Evolutionary conservation across 2,888 invertebrate genomes (phyloP).

Genomic region (Marasmarcha lunaedactyla): DNA sequence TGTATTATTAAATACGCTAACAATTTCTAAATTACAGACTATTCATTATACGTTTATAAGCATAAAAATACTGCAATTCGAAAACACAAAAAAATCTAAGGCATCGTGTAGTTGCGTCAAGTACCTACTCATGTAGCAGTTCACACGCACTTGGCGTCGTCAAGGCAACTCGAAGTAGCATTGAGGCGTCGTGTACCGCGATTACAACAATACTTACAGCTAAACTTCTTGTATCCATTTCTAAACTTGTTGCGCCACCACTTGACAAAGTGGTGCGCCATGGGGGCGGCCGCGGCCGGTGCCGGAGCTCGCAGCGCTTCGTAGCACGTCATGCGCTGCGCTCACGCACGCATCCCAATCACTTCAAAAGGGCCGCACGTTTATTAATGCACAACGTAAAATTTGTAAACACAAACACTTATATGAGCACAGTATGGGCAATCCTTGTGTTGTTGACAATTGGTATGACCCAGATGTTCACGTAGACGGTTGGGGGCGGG

Average conservation of each 20-base stretch:
- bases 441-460: slow-evolving; percentile 1
- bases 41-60: too few relatives aligned
- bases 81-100: too few relatives aligned
- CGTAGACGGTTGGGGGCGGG: slow-evolving; percentile 39
- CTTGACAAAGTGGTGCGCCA: slow-evolving; percentile 81
- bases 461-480: slow-evolving; percentile 56
- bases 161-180: too few relatives aligned
- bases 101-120: too few relatives aligned
- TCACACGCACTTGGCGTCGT: too few relatives aligned
- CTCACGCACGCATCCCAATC: slow-evolving; percentile 68
- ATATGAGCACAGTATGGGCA: slow-evolving; percentile 16
- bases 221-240: slow-evolving; percentile 80
- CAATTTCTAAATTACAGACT: too few relatives aligned
- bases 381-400: slow-evolving; percentile 37
- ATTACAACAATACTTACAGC: slow-evolving; percentile 67
- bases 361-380: slow-evolving; percentile 63
- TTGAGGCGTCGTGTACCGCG: not conserved
- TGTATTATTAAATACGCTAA: too few relatives aligned
- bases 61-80: too few relatives aligned
- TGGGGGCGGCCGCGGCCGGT: slow-evolving; percentile 71
- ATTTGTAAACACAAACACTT: slow-evolving; percentile 41
- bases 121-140: too few relatives aligned
- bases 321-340: slow-evolving; percentile 72
- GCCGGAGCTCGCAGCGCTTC: slow-evolving; percentile 69
- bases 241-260: slow-evolving; percentile 83